Base-by-base conservation (phyloP, 1,140 invertebrate species). In the Leucophenga varia region DNA sequence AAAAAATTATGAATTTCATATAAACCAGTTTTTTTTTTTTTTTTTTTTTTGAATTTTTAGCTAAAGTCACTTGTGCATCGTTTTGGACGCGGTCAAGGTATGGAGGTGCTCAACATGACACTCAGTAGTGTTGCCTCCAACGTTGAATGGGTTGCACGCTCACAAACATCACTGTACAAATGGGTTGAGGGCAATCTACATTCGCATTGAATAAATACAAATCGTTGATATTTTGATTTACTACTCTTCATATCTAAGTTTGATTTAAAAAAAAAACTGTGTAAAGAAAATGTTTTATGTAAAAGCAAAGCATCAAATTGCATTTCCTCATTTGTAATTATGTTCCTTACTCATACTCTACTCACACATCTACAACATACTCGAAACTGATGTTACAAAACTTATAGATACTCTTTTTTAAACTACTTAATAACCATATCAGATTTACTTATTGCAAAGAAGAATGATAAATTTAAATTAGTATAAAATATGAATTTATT, bases 131-230 rank as follows among this genome's bases (percentile, higher is more conserved):
- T 75, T 16, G 73, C 70, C 35, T 69, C 73, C 22, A 75, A 75
- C 47, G 72, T 74, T 28, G 73, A 75, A 53, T 75, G 73, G 73
- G 73, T 75, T 38, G 71, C 70, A 9, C 34, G 68, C 31, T 73
- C 73, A 7, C 73, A 75, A 44, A 65, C 60, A 8, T 58, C 73
- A 49, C 58, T 75, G 36, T 75, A 74, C 46, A 72, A 64, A 58
- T 75, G 73, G 73, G 64, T 75, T 19, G 70, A 74, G 42, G 72
- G 57, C 43, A 72, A 75, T 52, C 54, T 68, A 38, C 61, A 64
- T 48, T 61, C 57, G 39, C 69, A 72, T 52, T 70, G 63, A 72
- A 30, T 30, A 30, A 30, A 30, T 30, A 30, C 12, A 8, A 30
- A 30, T 30, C 25, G 25, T 7, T 7, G 25, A 30, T 30, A 30